Evolutionary conservation across 2,888 invertebrate species (phyloP), one percentile per base, ranked within the genome.

Genomic region (Selenia dentaria): DNA sequence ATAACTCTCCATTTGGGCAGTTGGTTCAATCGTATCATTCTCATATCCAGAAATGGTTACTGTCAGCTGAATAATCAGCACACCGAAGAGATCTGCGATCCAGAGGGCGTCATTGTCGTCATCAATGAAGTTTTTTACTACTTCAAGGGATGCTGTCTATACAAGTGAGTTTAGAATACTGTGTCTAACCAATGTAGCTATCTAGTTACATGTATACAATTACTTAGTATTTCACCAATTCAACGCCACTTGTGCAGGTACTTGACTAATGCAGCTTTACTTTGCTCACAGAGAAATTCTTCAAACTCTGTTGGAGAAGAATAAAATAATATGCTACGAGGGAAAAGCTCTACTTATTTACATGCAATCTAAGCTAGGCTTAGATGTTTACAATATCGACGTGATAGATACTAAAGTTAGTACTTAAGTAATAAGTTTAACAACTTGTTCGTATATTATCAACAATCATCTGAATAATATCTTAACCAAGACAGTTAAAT

Each of bases 261-360:
- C n/a, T n/a, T n/a, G n/a, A n/a, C n/a, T n/a, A n/a, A n/a, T n/a
- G n/a, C 16, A 16, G 3, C 16, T 16, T 4, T 6, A 38, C 35
- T 29, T 20, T 26, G 13, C 12, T 79, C 78, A 40, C 58, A 83
- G 81, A 37, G 44, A 62, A 11, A 27, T 54, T 2, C 16, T 83
- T 1, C 24, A 42, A 2, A 2, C 48, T 3, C 22, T 84, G 5
- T 44, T 88, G 2, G 48, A 59, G 36, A 58, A 58, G 0, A 74
- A 72, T 25, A 73, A 59, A 20, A 59, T 85, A 2, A 57, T 87
- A 26, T 88, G 88, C 53, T 91, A 76, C 48, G 86, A 81, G 25
- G 85, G 79, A 3, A 90, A 84, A 64, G 57, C 55, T 13, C 33
- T 89, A 8, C 64, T 88, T 0, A 74, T 77, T 26, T 79, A 81